These are phyloP conservation scores for Drosophila tsacasi DNA, from an alignment of 1,140 invertebrate genomes.

Conservation along the genomic window DNA sequence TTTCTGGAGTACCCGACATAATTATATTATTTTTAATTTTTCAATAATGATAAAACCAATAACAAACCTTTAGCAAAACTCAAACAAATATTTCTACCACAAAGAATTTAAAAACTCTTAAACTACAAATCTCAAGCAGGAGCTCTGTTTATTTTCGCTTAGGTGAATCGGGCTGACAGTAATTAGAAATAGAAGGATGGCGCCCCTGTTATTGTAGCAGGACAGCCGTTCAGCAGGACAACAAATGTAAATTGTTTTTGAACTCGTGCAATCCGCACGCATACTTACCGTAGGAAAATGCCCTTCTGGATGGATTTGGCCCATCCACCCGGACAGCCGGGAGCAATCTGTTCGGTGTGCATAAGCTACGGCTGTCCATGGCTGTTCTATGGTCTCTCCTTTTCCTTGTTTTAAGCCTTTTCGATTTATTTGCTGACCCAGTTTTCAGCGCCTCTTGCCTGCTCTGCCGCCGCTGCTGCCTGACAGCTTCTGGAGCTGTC, in stretches of 20 bases:
- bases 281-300: conserved; percentile 26
- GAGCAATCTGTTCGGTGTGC: conserved; percentile 42
- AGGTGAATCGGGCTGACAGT: conserved; percentile 25
- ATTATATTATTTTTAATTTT: background rate
- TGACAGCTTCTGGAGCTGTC: conserved; percentile 56
- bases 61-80: background rate
- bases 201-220: conserved; percentile 17
- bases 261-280: background rate
- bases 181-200: conserved; percentile 31
- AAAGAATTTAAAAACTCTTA: conserved; percentile 8
- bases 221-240: conserved; percentile 26
- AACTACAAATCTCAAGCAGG: background rate
- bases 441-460: conserved; percentile 51
- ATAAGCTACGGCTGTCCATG: conserved; percentile 49
- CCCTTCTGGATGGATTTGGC: background rate
- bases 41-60: background rate
- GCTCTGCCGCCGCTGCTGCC: background rate
- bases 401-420: conserved; percentile 63
- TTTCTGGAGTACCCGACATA: background rate
- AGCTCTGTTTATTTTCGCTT: conserved; percentile 19
- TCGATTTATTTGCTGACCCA: conserved; percentile 82
- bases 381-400: conserved; percentile 41
- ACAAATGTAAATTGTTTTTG: conserved; percentile 44
- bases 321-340: background rate
- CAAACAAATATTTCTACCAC: background rate